Evolutionary conservation across 2,888 invertebrate genomes (phyloP).

Genomic region (Ditula angustiorana): DNA sequence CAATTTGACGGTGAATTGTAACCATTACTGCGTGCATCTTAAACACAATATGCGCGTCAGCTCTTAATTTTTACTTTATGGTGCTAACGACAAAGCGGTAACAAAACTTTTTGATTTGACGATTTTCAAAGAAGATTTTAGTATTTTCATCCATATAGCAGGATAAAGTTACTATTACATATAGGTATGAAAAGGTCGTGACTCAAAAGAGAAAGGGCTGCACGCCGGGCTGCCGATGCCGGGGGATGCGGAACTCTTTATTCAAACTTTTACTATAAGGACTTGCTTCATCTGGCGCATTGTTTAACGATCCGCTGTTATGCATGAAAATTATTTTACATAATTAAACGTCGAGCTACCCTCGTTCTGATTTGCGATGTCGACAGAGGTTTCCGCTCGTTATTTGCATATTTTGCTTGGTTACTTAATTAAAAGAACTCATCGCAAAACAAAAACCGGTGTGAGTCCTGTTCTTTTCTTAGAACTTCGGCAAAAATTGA

Average conservation of each 20-base stretch:
- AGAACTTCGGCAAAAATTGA: background rate
- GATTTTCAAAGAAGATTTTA: background rate
- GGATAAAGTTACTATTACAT: background rate
- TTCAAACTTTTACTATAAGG: conserved; percentile 74
- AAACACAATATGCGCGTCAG: background rate
- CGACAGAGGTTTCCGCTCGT: conserved; percentile 70
- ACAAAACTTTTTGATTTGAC: background rate
- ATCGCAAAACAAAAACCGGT: conserved; percentile 40
- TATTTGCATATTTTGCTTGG: conserved; percentile 74
- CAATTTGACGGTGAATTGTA: conserved; percentile 14
- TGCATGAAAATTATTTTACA: conserved; percentile 83
- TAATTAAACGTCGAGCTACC: conserved; percentile 77
- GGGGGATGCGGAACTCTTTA: conserved; percentile 68
- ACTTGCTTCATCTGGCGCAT: conserved; percentile 74
- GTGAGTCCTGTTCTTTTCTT: conserved; percentile 4
- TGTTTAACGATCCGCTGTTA: conserved; percentile 78
- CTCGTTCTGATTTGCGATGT: conserved; percentile 78
- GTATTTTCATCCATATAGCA: background rate
- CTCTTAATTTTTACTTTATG: background rate
- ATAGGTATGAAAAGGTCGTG: conserved; percentile 44
- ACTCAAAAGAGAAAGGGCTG: conserved; percentile 58
- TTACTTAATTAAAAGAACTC: conserved; percentile 64
- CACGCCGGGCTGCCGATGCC: conserved; percentile 62
- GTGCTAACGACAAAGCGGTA: background rate
- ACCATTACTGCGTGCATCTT: background rate